Percentiles rank a stretch among this genome's conserved stretches.
Evolutionary conservation across 2,888 invertebrate species (phyloP).

Genomic region (Nezara viridula): DNA sequence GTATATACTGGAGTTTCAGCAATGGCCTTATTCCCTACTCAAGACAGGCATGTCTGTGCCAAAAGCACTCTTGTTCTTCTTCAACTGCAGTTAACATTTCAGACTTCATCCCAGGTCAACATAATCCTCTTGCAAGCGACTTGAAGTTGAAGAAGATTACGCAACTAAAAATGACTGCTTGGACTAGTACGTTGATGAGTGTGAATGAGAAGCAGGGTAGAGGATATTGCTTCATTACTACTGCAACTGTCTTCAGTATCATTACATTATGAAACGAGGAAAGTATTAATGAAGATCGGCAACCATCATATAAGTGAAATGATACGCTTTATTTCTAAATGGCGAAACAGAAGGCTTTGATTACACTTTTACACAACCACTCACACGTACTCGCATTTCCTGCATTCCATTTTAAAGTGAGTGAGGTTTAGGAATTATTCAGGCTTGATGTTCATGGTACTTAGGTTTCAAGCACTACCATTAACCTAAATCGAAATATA

Average conservation of each 20-base stretch:
- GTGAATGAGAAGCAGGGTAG: neutral
- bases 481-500: too few relatives aligned
- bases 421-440: too few relatives aligned
- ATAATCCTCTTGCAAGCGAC: neutral
- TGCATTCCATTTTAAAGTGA: neutral
- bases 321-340: neutral
- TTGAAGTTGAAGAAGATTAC: neutral
- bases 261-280: neutral
- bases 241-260: neutral
- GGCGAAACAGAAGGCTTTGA: neutral
- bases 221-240: neutral
- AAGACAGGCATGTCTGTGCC: too few relatives aligned
- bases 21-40: too few relatives aligned
- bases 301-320: neutral
- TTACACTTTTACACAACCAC: neutral
- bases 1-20: too few relatives aligned
- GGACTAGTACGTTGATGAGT: neutral
- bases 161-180: neutral
- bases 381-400: too few relatives aligned
- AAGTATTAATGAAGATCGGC: neutral
- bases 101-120: too few relatives aligned
- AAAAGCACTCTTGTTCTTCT: too few relatives aligned
- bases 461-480: too few relatives aligned
- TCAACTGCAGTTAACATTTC: too few relatives aligned
- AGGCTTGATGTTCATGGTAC: too few relatives aligned